Base-by-base conservation (phyloP, 2,113 vertebrate genomes). In the Mesoclemmys tuberculata region DNA sequence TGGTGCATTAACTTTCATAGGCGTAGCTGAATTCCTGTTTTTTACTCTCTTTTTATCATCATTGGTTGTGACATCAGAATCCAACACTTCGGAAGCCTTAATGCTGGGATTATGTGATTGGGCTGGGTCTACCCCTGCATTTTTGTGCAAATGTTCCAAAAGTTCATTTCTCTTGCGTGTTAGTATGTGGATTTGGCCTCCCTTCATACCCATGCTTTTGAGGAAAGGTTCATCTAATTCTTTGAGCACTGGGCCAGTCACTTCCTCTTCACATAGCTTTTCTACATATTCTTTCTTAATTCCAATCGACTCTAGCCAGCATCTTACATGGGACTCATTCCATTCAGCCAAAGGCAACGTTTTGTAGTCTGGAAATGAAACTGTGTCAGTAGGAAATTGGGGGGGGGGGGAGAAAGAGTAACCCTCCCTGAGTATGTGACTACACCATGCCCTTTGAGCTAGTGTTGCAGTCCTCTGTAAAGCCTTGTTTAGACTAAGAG, bases 241-340 rank as follows among this genome's bases (percentile, higher is more conserved):
- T 52, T 97, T 94, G 19, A 99, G 97, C 1, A 87, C 94, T n/a
- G 82, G 79, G 38, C 99, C 99, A 84, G 98, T 71, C 75, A 99
- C 98, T 97, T 99, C 98, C 92, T 98, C 98, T 2, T 93, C 97
- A 4, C 82, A 0, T 5, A 99, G 95, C 51, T 98, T 98, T 71
- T 98, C 55, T 85, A 97, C 81, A 9, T 99, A 98, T 0, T 93
- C 90, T 49, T 98, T 95, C 86, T 99, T 98, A 8, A 99, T 90
- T 84, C 97, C 97, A 52, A 94, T 97, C 2, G 97, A 98, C 74
- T 84, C 94, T 27, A 99, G 96, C 99, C 99, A 99, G 2, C 35
- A 80, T 77, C 94, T 98, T 54, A 99, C 98, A 1, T 99, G 83
- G 49, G 95, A 93, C 96, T 98, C 98, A 41, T 87, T 98, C 99